Percentiles rank a stretch among this genome's conserved stretches.
These are phyloP conservation scores for Nymphalis polychloros DNA, from an alignment of 2,888 invertebrate species.

Conservation along the genomic window DNA sequence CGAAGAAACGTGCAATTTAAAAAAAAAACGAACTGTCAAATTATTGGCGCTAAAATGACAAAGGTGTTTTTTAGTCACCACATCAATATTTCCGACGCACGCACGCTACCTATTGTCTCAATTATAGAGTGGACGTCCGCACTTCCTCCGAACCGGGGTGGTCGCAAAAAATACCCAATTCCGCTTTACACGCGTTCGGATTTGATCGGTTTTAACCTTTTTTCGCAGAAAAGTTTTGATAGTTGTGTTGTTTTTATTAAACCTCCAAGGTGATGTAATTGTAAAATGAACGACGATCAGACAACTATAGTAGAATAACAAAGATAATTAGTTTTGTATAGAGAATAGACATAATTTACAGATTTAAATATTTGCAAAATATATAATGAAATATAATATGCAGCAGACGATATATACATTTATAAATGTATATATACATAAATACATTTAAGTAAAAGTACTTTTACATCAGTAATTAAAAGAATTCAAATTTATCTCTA, in stretches of 20 bases:
- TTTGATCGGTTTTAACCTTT: conserved; percentile 19
- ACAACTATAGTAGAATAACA: too few species aligned
- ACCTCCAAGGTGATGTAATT: not conserved
- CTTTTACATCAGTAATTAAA: too few species aligned
- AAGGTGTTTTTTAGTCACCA: conserved; percentile 49
- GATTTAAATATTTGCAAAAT: too few species aligned
- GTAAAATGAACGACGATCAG: not conserved
- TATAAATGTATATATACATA: too few species aligned
- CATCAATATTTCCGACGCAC: conserved; percentile 58
- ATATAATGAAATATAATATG: too few species aligned
- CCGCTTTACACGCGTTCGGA: conserved; percentile 24
- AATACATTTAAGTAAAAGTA: too few species aligned
- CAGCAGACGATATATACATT: too few species aligned
- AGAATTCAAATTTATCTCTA: not conserved
- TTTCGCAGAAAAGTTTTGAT: conserved; percentile 13
- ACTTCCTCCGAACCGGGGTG: conserved; percentile 62
- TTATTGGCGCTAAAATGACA: conserved; percentile 50
- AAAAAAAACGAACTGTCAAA: conserved; percentile 46
- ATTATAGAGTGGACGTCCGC: conserved; percentile 60
- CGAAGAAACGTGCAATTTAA: conserved; percentile 28
- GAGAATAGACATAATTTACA: too few species aligned
- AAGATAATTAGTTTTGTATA: too few species aligned
- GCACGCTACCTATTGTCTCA: conserved; percentile 59
- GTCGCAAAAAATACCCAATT: conserved; percentile 57
- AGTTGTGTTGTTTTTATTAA: conserved; percentile 5